Evolutionary conservation across 1,140 invertebrate genomes (phyloP), one percentile per base, ranked within the genome.

Genomic region (Nasonia longicornis): DNA sequence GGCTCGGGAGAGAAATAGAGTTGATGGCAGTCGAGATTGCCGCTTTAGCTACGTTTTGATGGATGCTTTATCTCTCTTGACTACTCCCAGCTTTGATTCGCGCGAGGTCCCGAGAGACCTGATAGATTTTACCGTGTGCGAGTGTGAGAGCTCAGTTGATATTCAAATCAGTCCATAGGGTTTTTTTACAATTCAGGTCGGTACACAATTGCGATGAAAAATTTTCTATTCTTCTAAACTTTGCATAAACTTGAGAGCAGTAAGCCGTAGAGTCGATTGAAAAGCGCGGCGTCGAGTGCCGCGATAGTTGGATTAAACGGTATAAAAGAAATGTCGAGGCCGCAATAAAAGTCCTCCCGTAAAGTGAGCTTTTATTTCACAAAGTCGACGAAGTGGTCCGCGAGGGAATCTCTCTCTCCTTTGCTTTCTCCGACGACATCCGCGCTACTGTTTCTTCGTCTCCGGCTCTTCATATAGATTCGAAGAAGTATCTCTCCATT

Each of bases 311-410:
- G 87, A 14, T 63, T 63, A 58, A 87, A 84, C 81, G 84, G 86
- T 86, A 89, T 86, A 89, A 88, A 88, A 87, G 86, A 85, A 87
- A 88, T 79, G 86, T 84, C 84, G 84, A 86, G 84, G 85, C 86
- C 86, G 87, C 88, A 89, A 89, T 89, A 87, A 88, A 89, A 89
- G 88, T 87, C 29, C 12, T 20, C 3, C 85, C 85, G 87, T 86
- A 90, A 88, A 90, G 86, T 86, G 86, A 87, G 87, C 87, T 90
- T 89, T 89, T 90, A 89, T 90, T 90, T 90, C 85, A 85, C 86
- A 87, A 89, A 88, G 87, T 88, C 87, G 85, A 84, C 72, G 84
- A 85, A 89, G 86, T 88, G 84, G 86, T 88, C 87, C 86, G 85
- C 80, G 74, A 84, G 83, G 83, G 84, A 82, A 58, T 85, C 26